A percentile compares a stretch with the other conserved stretches of the same genome.
phyloP scores from a whole-genome alignment of 1,140 invertebrate species.

The Drosophila lacteicornis region DNA sequence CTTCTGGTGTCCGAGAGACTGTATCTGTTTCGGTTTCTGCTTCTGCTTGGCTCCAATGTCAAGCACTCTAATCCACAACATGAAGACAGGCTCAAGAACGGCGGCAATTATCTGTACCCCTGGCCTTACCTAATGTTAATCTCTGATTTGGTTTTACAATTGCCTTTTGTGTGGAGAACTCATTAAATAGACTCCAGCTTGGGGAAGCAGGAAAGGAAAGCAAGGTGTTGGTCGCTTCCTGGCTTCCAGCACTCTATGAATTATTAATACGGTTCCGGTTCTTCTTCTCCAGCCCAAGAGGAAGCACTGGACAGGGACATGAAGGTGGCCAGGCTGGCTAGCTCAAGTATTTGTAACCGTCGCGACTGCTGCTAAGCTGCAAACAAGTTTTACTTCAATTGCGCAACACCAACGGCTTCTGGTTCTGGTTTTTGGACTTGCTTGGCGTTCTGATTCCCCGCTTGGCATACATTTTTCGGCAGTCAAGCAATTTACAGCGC shows the following conservation, averaged over 20 bases:
- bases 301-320: constrained; percentile 21
- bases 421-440: constrained; percentile 29
- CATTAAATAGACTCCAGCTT: constrained; percentile 20
- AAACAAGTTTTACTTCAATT: constrained; percentile 68
- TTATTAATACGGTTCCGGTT: constrained; percentile 54
- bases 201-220: constrained; percentile 26
- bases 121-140: constrained; percentile 54
- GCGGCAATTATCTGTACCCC: constrained; percentile 45
- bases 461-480: constrained; percentile 58
- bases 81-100: constrained; percentile 44
- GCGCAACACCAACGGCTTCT: constrained; percentile 52
- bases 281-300: constrained; percentile 15
- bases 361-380: constrained; percentile 7
- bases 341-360: constrained; percentile 7
- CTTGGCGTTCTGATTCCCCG: constrained; percentile 27
- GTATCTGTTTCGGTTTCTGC: constrained; percentile 3
- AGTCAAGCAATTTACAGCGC: constrained; percentile 31
- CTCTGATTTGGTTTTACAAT: constrained; percentile 49
- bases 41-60: constrained; percentile 39
- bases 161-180: constrained; percentile 9
- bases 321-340: constrained; percentile 12
- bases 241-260: constrained; percentile 17
- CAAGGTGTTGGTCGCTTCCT: constrained; percentile 25
- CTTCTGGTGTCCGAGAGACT: constrained; percentile 54
- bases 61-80: constrained; percentile 49